Base-by-base conservation (phyloP, 2,113 vertebrate species). In the Uria aalge region DNA sequence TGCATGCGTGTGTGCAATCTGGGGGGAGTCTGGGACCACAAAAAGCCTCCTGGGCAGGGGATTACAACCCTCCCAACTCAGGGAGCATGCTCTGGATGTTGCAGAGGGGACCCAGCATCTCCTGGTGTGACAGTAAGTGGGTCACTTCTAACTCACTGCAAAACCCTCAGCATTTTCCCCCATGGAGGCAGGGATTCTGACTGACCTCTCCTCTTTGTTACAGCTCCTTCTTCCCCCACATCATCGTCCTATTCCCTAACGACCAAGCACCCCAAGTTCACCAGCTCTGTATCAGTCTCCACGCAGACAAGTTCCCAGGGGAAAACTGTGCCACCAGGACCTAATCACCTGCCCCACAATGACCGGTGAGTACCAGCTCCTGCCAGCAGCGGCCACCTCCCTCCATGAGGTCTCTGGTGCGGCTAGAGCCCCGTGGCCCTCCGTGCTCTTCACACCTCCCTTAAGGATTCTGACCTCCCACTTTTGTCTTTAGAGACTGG, bases 221-320 rank as follows among this genome's bases (percentile, higher is more conserved):
- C 77, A 95, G 84, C 2, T 55, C 40, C 16, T 55, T 1, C 59
- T 15, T 9, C 6, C 5, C 2, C 2, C 5, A 1, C 24, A 0
- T 5, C 45, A 11, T 2, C 0, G 0, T 12, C 19, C 34, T 6
- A 1, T 9, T 2, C 14, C 12, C 8, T 1, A 0, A 20, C 15
- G 24, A 19, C 11, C 7, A 1, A 0, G 3, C 1, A 3, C 27
- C 4, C 29, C 4, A 0, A 5, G 20, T 3, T 38, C 56, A 10
- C 9, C 23, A 12, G 2, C 23, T 15, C 80, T 53, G 27, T 17
- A 15, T 12, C 36, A 24, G 30, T 7, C n/a, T 0, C 3, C 40
- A 52, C 15, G 7, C 26, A 59, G 34, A 23, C 12, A 40, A 8
- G 19, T 85, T 15, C 36, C 16, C 12, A 6, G 14, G 15, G 4